Percentiles rank a stretch among this genome's conserved stretches.
Conservation (phyloP, 2,113 vertebrate species). For the Shinisaurus crocodilurus region DNA sequence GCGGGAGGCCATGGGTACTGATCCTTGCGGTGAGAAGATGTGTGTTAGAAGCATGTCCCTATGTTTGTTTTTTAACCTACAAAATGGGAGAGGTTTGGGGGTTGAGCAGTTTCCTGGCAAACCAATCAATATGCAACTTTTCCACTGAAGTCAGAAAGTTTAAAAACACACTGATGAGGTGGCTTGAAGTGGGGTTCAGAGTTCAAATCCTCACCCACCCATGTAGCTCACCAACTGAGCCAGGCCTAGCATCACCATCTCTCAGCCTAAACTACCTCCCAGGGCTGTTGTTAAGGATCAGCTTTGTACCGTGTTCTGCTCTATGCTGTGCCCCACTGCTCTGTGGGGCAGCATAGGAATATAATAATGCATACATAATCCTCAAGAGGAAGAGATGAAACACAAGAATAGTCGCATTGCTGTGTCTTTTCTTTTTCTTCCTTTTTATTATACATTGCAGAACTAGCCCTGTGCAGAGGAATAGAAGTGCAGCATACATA, state of each 20-base stretch:
- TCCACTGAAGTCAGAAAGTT: neutral
- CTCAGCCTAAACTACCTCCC: too few species aligned
- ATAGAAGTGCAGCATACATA: conserved; percentile 85
- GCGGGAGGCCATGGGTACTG: too few species aligned
- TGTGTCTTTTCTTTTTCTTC: neutral
- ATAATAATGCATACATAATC: too few species aligned
- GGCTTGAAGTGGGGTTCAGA: neutral
- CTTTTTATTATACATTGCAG: conserved; percentile 80
- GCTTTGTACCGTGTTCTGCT: too few species aligned
- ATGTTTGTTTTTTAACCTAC: too few species aligned
- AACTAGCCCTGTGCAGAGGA: conserved; percentile 86
- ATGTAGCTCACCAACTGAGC: too few species aligned
- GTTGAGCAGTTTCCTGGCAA: neutral
- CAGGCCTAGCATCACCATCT: neutral
- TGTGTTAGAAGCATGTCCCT: too few species aligned
- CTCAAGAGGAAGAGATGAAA: conserved; percentile 38
- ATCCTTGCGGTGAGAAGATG: too few species aligned
- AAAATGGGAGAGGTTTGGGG: neutral
- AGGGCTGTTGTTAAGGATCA: too few species aligned
- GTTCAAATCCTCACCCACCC: neutral
- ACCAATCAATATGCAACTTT: neutral
- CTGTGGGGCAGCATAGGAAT: too few species aligned
- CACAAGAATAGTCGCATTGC: conserved; percentile 39
- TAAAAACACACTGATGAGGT: neutral
- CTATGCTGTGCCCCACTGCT: too few species aligned